Evolutionary conservation across 64 coral and sea anemone species (phyloP), one percentile per base, ranked within the genome.

Genomic region (Stylophora pistillata): DNA sequence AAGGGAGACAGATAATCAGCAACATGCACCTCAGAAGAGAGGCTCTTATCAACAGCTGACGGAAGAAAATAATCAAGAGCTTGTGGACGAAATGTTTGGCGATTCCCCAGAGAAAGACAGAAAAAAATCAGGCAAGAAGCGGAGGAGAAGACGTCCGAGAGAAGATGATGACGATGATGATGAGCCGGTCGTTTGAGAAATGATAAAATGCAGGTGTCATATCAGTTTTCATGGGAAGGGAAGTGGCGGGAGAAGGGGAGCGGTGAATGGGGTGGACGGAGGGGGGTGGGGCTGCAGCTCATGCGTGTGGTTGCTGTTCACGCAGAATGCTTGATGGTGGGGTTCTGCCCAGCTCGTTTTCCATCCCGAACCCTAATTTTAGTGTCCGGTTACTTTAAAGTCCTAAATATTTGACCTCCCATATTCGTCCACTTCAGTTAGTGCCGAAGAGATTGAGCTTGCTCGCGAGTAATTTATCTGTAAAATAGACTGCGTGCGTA

Each of bases 11-110:
- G 37, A 3, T 41, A 41, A 41, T 41, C 37, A 41, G 37, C 37
- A 41, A 41, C 37, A 2, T 41, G 37, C 37, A 41, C 37, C 37
- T 28, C 78, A 68, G 10, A 62, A 77, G n/a, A n/a, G 64, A 11
- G 83, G 81, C 18, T 57, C 82, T 32, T 85, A 62, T 37, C 56
- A 74, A 14, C 26, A 7, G 30, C 84, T 85, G n/a, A 74, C 60
- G 31, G 62, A 56, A 15, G 76, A 78, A 65, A 64, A 86, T 2
- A 53, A 27, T 69, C 9, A 29, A 20, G 90, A 86, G 71, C 37
- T 86, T 62, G 70, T 78, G 37, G 82, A 91, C 18, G 90, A 71
- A 59, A 86, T 91, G 81, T 91, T 91, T 13, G 90, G 74, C 9
- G 82, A 76, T 41, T 72, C 89, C 9, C 60, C 79, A 2, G 89